Evolutionary conservation across 2,888 invertebrate genomes (phyloP).

Genomic region (Eupithecia vulgata): DNA sequence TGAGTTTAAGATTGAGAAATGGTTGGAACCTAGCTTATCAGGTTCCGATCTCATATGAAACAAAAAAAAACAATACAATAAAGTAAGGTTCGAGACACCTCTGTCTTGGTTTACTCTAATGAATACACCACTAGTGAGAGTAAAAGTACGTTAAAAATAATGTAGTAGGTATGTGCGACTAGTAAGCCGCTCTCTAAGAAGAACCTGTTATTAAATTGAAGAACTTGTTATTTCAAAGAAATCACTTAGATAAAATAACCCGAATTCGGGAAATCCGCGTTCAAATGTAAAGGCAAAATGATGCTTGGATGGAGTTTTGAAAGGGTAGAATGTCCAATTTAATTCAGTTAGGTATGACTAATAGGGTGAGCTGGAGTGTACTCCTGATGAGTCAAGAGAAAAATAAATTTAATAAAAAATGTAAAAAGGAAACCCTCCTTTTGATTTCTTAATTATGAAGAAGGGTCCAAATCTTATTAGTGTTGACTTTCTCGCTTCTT

Average conservation of each 20-base stretch:
- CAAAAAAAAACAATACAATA: too few species aligned
- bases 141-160: too few species aligned
- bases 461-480: conserved; percentile 28
- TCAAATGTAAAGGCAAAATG: conserved; percentile 15
- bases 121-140: too few species aligned
- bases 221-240: not conserved
- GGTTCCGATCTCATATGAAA: too few species aligned
- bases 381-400: conserved; percentile 42
- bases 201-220: not conserved
- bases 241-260: conserved; percentile 7
- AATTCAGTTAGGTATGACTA: conserved; percentile 53
- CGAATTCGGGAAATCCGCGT: not conserved
- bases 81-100: too few species aligned
- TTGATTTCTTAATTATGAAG: conserved; percentile 32
- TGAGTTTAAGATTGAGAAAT: too few species aligned
- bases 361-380: conserved; percentile 41
- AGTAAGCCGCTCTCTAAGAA: not conserved
- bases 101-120: too few species aligned
- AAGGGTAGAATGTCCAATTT: conserved; percentile 55
- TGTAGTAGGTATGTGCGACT: not conserved
- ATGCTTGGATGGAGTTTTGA: conserved; percentile 34
- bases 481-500: conserved; percentile 26
- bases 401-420: conserved; percentile 42
- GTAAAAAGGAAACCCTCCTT: conserved; percentile 30
- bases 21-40: too few species aligned